A percentile compares a stretch with the other conserved stretches of the same genome.
These are phyloP conservation scores for Pristionchus fissidentatus DNA, from an alignment of 2,888 invertebrate species.

Conservation along the genomic window DNA sequence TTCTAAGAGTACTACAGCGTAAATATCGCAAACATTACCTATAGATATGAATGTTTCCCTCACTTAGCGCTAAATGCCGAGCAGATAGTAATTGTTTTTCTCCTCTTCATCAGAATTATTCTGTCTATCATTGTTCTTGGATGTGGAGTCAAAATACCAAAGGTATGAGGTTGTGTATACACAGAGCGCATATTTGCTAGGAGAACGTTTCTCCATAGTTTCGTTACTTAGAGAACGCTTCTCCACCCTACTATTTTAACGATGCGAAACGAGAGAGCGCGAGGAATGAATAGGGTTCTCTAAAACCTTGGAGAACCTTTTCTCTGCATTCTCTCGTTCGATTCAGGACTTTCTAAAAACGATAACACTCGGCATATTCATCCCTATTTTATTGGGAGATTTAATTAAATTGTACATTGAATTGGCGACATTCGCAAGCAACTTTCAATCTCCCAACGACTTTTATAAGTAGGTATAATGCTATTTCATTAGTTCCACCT, in stretches of 20 bases:
- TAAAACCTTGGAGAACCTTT: no score
- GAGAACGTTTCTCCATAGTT: no score
- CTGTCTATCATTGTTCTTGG: neutral
- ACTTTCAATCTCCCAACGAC: neutral
- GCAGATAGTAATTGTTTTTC: neutral
- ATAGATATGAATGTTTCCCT: no score
- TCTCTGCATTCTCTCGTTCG: neutral
- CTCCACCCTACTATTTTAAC: no score
- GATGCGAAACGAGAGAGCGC: no score
- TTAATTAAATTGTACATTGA: neutral
- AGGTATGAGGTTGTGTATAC: neutral
- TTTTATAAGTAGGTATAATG: neutral
- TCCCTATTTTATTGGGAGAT: neutral
- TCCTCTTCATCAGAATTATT: neutral
- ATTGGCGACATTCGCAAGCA: neutral
- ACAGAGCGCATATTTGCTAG: no score
- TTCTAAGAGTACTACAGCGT: no score
- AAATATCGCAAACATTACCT: no score
- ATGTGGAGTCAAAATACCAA: neutral
- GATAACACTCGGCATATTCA: conserved; percentile 6
- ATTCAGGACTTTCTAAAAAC: conserved; percentile 11
- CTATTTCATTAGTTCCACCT: neutral
- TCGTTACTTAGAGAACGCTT: no score
- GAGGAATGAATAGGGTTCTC: no score
- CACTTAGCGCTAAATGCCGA: no score